Base-by-base conservation (phyloP, 2,888 invertebrate species). In the Cephus spinipes region DNA sequence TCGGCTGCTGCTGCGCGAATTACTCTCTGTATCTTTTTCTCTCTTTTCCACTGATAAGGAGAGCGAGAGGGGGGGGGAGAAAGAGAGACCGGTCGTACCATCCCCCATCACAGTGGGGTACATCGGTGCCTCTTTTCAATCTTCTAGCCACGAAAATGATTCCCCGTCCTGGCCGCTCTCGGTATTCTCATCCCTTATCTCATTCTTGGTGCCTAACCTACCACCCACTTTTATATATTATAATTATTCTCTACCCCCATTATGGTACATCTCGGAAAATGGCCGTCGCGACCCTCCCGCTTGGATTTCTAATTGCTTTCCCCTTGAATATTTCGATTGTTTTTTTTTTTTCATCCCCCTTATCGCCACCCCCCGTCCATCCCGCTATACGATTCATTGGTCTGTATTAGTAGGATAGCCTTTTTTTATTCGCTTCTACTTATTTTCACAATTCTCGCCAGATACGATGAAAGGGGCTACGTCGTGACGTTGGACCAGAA, bases 221-320 rank as follows among this genome's bases (percentile, higher is more conserved):
- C 76, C 78, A 35, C 35, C 75, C 80, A 76, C 82, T 81, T 83
- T 85, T 84, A 84, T 86, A 82, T 12, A 35, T 35, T 35, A 35
- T 83, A 55, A 55, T 83, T 83, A 85, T 86, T 86, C 84, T 85
- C 81, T 77, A 78, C 83, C 80, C 76, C 82, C 81, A 83, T 84
- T 83, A 84, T 83, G 82, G 85, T 85, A 55, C 9, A 55, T 55
- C 9, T 23, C 23, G 1, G 55, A 23, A 15, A 55, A 55, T 55
- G 55, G 55, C 55, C 23, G 15, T 6, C 1, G 40, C 23, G 15
- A 23, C 6, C 12, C 35, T 23, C 15, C 83, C 83, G 82, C 83
- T 82, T 80, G 81, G 77, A 75, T 73, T 23, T 55, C 79, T 77
- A 80, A 80, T 80, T 78, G 71, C 75, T 79, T 82, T 77, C 73